These are phyloP conservation scores for Arctia plantaginis DNA, from an alignment of 2,888 invertebrate species.

Conservation along the genomic window DNA sequence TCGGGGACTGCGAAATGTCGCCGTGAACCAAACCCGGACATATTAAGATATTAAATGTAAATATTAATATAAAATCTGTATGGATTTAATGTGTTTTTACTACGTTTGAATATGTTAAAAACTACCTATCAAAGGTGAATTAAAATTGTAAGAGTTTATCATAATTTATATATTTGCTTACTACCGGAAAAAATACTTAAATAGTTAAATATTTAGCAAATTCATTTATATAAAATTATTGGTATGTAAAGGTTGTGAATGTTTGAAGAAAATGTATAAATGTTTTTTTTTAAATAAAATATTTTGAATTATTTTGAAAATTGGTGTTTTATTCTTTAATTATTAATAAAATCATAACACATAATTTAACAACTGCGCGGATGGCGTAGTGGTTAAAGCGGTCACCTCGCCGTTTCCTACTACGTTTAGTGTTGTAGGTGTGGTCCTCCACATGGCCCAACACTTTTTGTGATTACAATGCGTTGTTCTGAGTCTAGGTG, in stretches of 20 bases:
- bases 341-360: no score
- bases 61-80: not conserved
- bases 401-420: no score
- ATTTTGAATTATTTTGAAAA: constrained; percentile 31
- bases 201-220: not conserved
- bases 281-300: constrained; percentile 31
- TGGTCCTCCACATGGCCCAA: no score
- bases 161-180: not conserved
- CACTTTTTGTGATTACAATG: no score
- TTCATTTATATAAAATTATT: constrained; percentile 3
- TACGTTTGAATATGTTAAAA: not conserved
- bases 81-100: not conserved
- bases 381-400: no score
- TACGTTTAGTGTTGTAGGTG: no score
- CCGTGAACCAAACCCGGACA: no score
- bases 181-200: not conserved
- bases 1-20: no score
- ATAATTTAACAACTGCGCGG: no score
- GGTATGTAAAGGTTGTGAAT: constrained; percentile 59
- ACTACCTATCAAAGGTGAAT: not conserved
- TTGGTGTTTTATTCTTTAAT: not conserved
- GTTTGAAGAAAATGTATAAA: constrained; percentile 32
- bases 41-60: not conserved
- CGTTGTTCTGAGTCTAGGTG: no score
- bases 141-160: not conserved